Percentiles rank a stretch among this genome's conserved stretches.
Evolutionary conservation across 2,888 invertebrate genomes (phyloP).

Genomic region (Limenitis camilla): DNA sequence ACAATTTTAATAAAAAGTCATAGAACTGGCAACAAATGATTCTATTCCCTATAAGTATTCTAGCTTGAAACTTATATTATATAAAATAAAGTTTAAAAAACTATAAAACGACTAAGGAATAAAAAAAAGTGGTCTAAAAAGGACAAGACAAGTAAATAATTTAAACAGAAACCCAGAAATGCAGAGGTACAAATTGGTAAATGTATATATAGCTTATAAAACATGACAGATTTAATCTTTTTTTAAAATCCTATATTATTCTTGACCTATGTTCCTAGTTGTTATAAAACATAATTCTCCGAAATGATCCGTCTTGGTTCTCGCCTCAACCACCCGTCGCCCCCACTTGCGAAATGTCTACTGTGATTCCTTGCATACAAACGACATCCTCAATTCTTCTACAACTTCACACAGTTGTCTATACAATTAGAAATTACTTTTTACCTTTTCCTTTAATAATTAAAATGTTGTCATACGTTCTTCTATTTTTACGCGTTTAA

Average conservation of each 20-base stretch:
- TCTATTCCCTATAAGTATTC: too few relatives aligned
- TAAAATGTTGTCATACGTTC: not conserved
- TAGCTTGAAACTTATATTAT: too few relatives aligned
- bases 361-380: constrained; percentile 75
- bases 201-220: too few relatives aligned
- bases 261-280: constrained; percentile 11
- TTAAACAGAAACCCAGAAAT: too few relatives aligned
- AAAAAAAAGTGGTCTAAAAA: too few relatives aligned
- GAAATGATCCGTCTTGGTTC: constrained; percentile 65
- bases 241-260: not conserved
- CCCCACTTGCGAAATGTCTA: constrained; percentile 68
- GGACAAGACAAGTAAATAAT: too few relatives aligned
- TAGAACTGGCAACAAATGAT: too few relatives aligned
- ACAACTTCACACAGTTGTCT: constrained; percentile 63
- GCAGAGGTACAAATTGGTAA: too few relatives aligned
- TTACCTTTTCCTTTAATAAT: not conserved
- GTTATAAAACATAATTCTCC: constrained; percentile 11
- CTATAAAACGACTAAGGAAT: too few relatives aligned
- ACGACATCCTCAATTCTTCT: constrained; percentile 62
- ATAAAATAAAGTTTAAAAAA: too few relatives aligned
- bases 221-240: not conserved
- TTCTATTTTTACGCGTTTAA: too few relatives aligned
- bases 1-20: too few relatives aligned
- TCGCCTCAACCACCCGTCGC: constrained; percentile 45
- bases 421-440: not conserved